Conservation (phyloP, 2,113 vertebrate genomes). For the Bettongia penicillata region DNA sequence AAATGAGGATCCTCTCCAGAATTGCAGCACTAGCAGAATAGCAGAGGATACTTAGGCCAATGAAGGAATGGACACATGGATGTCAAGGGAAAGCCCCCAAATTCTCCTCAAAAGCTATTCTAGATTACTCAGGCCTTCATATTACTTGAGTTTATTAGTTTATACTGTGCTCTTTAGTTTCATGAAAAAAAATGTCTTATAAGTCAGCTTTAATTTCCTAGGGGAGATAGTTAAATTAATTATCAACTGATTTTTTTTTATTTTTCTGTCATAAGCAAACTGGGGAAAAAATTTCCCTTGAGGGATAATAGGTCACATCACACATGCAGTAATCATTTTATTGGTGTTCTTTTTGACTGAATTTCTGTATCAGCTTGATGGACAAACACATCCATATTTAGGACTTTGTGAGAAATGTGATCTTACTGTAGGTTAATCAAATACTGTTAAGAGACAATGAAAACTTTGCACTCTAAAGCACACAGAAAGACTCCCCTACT, state of each 20-base stretch:
- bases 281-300: conserved; percentile 57
- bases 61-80: neutral
- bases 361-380: neutral
- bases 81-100: neutral
- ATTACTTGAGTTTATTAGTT: conserved; percentile 24
- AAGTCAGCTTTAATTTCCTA: conserved; percentile 72
- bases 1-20: neutral
- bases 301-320: conserved; percentile 61
- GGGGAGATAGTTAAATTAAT: conserved; percentile 67
- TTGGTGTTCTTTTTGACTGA: conserved; percentile 47
- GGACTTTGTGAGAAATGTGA: conserved; percentile 27
- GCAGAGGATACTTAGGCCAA: neutral
- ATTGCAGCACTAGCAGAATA: neutral
- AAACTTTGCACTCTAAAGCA: neutral
- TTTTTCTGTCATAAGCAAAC: conserved; percentile 71
- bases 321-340: conserved; percentile 58
- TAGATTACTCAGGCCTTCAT: neutral
- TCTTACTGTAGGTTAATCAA: neutral
- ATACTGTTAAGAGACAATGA: neutral
- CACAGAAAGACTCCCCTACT: neutral
- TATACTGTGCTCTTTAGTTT: conserved; percentile 41
- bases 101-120: neutral
- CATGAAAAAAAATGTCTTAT: conserved; percentile 55
- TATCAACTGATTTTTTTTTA: conserved; percentile 34
- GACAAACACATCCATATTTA: neutral